Conservation (phyloP, 2,797 vertebrate species). For the Tragelaphus eurycerus region DNA sequence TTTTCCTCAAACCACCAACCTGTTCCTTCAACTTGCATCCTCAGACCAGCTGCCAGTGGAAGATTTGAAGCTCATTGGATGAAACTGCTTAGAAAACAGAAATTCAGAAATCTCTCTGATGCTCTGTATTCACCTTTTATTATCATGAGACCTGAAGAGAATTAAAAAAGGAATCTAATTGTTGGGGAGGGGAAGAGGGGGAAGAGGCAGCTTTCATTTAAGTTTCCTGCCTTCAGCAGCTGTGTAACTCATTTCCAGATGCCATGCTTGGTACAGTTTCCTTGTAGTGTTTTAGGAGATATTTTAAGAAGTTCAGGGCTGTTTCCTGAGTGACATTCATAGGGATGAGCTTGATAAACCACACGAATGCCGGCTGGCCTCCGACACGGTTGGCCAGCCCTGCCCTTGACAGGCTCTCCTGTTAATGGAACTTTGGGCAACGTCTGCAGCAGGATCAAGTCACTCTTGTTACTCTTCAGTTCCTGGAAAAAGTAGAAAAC, state of each 20-base stretch:
- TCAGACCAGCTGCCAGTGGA: conserved; percentile 50
- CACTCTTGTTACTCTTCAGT: not conserved
- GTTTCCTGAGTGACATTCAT: conserved; percentile 32
- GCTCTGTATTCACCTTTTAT: not conserved
- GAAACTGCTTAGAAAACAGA: not conserved
- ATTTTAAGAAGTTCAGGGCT: conserved; percentile 43
- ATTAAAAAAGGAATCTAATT: not conserved
- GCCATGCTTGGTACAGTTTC: conserved; percentile 29
- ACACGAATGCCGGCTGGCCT: not conserved
- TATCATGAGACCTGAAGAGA: not conserved
- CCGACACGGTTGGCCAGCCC: not conserved
- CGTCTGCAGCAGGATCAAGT: not conserved
- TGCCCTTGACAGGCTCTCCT: not conserved
- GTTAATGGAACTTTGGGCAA: not conserved
- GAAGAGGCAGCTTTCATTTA: conserved; percentile 12
- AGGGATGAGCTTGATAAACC: conserved; percentile 24
- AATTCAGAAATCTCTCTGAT: not conserved
- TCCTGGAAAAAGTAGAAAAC: not conserved
- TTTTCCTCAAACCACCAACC: conserved; percentile 59
- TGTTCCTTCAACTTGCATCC: conserved; percentile 67
- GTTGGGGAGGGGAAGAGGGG: not conserved
- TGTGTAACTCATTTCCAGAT: conserved; percentile 2
- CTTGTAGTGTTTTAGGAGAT: not conserved
- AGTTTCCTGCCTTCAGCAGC: conserved; percentile 5
- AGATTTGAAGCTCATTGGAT: conserved; percentile 52